A percentile compares a stretch with the other conserved stretches of the same genome.
These are phyloP conservation scores for Passer domesticus DNA, from an alignment of 2,113 vertebrate species.

Conservation along the genomic window DNA sequence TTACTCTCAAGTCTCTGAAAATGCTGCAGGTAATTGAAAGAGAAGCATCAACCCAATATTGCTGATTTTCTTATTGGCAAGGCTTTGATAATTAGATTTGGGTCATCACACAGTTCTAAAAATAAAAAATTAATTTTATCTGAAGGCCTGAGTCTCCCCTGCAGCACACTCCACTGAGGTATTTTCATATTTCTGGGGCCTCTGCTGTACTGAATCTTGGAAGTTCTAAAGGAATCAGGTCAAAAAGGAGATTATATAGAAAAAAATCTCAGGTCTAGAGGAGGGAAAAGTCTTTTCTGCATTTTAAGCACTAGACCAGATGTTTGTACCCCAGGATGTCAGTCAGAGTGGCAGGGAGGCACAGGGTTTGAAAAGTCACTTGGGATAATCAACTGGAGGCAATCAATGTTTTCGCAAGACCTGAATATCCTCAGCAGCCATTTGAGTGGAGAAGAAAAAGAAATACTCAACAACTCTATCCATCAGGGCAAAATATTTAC, in stretches of 20 bases:
- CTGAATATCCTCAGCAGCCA: background rate
- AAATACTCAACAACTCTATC: background rate
- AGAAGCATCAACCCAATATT: background rate
- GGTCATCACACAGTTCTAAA: background rate
- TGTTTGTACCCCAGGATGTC: accelerated
- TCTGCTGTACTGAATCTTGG: background rate
- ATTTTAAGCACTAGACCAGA: background rate
- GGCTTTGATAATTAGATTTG: background rate
- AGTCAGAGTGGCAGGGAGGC: background rate
- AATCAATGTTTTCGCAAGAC: background rate
- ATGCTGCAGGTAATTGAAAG: constrained; percentile 24
- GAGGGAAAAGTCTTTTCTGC: background rate
- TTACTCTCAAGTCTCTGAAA: constrained; percentile 12
- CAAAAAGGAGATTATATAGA: background rate
- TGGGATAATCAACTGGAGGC: background rate
- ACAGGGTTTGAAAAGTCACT: background rate
- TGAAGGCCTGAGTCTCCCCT: background rate
- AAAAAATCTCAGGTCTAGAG: background rate
- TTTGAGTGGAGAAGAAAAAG: background rate
- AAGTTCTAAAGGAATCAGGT: background rate
- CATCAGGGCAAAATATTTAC: background rate
- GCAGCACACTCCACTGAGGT: background rate
- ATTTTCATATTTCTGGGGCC: background rate
- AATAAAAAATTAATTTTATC: background rate
- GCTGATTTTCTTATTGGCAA: background rate